Base-by-base conservation (phyloP, 2,888 invertebrate genomes). In the Lithophane socia region DNA sequence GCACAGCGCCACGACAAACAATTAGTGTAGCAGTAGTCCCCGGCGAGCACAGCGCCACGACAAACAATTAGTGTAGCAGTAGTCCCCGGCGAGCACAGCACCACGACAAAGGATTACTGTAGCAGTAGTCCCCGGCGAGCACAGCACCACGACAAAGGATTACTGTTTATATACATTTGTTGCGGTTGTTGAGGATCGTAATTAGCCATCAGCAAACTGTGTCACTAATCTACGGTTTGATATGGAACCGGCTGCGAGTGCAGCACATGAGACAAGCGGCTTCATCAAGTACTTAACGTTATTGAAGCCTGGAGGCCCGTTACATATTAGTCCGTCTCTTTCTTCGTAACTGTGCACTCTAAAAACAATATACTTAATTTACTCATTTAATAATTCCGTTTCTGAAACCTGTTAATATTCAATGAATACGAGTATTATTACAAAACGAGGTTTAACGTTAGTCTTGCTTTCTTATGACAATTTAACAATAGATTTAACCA, bases 331-430 rank as follows among this genome's bases (percentile, higher is more conserved):
- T 12, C 18, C 44, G 44, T 13, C 5, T 42, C 29, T 56, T 37
- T 71, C 29, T 42, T 52, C 13, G 10, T 60, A 8, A 44, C 13
- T 68, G 10, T 44, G 29, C 44, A 29, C n/a, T 77, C 3, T 68
- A 37, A 18, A 66, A 58, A 49, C 44, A 13, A 66, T 29, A 8
- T 64, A 47, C 18, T 10, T 64, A 24, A 37, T 49, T 42, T 8
- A 49, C 21, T 49, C 37, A 37, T 37, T 78, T 66, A 58, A 29
- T n/a, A 58, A 58, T 58, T 66, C 13, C 49, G n/a, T 60, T n/a
- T 52, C 68, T n/a, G n/a, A 60, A 77, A 29, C 60, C 49, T n/a
- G n/a, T 78, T 58, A 56, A 49, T 58, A 49, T 78, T 42, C 47
- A 21, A 42, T 12, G 24, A 71, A 24, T 24, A n/a, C n/a, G n/a